Evolutionary conservation across 2,113 vertebrate genomes (phyloP), one percentile per base, ranked within the genome.

Genomic region (Hymenochirus boettgeri): DNA sequence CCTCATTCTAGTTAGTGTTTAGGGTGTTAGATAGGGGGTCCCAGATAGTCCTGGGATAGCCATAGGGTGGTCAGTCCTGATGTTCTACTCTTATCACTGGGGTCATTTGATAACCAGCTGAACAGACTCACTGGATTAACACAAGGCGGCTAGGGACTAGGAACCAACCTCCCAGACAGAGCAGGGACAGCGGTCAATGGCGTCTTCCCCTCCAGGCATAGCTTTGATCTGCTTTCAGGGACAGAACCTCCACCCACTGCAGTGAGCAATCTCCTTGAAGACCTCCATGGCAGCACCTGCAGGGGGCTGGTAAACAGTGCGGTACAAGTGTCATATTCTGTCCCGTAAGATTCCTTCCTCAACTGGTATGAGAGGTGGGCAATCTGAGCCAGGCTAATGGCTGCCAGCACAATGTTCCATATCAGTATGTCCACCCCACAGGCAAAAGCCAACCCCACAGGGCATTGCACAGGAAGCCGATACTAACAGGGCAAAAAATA

Each of bases 141-240:
- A n/a, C n/a, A n/a, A n/a, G n/a, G n/a, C n/a, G n/a, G n/a, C n/a
- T n/a, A n/a, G n/a, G n/a, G n/a, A n/a, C n/a, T n/a, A n/a, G n/a
- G n/a, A n/a, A 70, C 80, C 77, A 87, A 98, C 96, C 95, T 93
- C 77, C 96, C 96, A 25, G 94, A 89, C 18, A 98, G 90, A 99
- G 87, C 74, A 98, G 82, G 0, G 96, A 97, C 61, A 99, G 74
- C 85, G 89, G 73, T 96, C 83, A 39, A 99, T 98, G 92, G 80
- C 0, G 95, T 98, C 88, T 97, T 96, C 7, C 94, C 93, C 76
- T 99, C 92, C 76, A 97, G 0, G 96, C 93, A 0, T 99, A 99
- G 25, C 80, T 93, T 80, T 98, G 89, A 56, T 96, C 93, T 0
- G 80, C 80, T 50, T 73, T 83, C 51, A 99, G 75, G 0, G 81